A percentile compares a stretch with the other conserved stretches of the same genome.
Conservation (phyloP, 2,113 vertebrate species). For the Anser brachyrhynchus region DNA sequence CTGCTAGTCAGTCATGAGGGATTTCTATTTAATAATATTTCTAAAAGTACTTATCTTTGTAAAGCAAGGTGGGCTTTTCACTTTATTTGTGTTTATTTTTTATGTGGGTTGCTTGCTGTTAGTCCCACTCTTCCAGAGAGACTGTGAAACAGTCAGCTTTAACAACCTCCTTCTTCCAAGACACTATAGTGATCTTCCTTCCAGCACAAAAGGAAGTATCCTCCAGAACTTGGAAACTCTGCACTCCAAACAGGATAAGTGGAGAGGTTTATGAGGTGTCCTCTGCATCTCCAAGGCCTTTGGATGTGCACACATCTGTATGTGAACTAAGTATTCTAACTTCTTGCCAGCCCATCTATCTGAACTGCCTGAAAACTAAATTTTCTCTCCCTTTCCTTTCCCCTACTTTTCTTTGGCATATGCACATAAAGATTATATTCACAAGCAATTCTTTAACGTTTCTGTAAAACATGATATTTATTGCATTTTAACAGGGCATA, state of each 20-base stretch:
- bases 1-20: not conserved
- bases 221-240: not conserved
- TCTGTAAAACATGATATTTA: constrained; percentile 36
- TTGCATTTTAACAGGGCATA: constrained; percentile 1
- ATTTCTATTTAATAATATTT: not conserved
- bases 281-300: constrained; percentile 7
- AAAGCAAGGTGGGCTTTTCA: not conserved
- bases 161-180: not conserved
- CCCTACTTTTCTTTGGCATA: not conserved
- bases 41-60: not conserved
- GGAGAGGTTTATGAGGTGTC: constrained; percentile 17
- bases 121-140: not conserved
- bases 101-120: not conserved
- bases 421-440: not conserved
- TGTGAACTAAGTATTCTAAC: not conserved
- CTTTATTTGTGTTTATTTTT: not conserved
- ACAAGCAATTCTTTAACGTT: constrained; percentile 19
- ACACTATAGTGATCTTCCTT: not conserved
- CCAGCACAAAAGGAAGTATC: not conserved
- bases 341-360: not conserved
- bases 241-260: not conserved
- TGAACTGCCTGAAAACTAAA: constrained; percentile 3
- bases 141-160: not conserved
- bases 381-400: not conserved
- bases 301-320: not conserved